Evolutionary conservation across 2,113 vertebrate genomes (phyloP), one percentile per base, ranked within the genome.

Genomic region (Ophiodon elongatus): DNA sequence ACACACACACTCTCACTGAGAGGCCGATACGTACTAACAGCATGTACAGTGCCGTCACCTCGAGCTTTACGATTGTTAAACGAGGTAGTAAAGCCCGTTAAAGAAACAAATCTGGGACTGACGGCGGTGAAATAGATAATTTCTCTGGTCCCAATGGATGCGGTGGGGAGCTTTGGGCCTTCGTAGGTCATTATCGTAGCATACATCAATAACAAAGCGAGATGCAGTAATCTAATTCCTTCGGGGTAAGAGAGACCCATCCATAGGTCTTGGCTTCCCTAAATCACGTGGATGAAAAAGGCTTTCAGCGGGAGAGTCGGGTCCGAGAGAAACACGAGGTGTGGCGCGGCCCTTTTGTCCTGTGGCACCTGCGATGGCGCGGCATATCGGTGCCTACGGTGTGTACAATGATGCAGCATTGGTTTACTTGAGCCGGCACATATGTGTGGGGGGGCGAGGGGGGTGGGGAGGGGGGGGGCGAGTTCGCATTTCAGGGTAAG

Each of bases 291-390:
- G 63, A 79, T 54, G 52, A 86, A 65, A 37, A 33, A 72, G 68
- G 57, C 57, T 57, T 80, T 76, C 25, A 66, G 29, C 11, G 17
- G 50, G 71, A 19, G 67, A 19, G 63, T 65, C 43, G 13, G 79
- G 71, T 85, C 89, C 81, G 90, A 92, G 83, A 85, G 90, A 90
- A 90, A 92, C 31, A 67, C 86, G 80, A 87, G 93, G 83, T 92
- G 85, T 91, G 88, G 80, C 73, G 67, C 90, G 17, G 89, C 87
- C 66, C 79, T 88, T 57, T 85, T 92, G 91, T 93, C 73, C 73
- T 25, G 66, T 77, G 81, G 88, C 88, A 88, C 90, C 84, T 86
- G 23, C 2, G 41, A 77, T 80, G 81, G 85, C 45, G 73, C 50
- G n/a, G 10, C 77, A 60, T 90, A 70, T 88, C 63, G 70, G 41